These are phyloP conservation scores for Galagoides demidoff DNA, from an alignment of 2,797 vertebrate species.

Conservation along the genomic window DNA sequence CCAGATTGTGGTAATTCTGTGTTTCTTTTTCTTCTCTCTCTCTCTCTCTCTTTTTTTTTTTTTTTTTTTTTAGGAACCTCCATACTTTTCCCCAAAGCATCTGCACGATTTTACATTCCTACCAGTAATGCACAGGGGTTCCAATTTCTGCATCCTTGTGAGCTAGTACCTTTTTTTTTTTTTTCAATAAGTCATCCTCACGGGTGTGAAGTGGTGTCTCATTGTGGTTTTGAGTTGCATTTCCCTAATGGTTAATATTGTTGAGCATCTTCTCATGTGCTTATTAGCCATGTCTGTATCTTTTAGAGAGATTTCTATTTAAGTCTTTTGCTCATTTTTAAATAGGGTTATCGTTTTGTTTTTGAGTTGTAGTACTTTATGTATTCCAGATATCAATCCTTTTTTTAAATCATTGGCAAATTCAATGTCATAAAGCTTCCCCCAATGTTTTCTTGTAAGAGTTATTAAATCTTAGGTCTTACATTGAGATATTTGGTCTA, in stretches of 20 bases:
- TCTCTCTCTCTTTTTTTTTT: background rate
- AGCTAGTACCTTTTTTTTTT: background rate
- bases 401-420: background rate
- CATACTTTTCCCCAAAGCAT: background rate
- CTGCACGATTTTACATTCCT: background rate
- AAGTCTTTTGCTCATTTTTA: constrained; percentile 14
- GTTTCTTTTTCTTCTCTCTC: background rate
- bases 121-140: background rate
- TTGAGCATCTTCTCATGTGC: background rate
- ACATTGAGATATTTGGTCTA: background rate
- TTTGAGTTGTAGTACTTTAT: constrained; percentile 16
- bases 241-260: background rate
- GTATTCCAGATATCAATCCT: background rate
- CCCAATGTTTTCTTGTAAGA: background rate
- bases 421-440: background rate
- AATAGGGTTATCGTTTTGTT: background rate
- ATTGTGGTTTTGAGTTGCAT: constrained; percentile 30
- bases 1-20: background rate
- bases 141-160: background rate
- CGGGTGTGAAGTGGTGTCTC: background rate
- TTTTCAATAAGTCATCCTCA: background rate
- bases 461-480: constrained; percentile 26
- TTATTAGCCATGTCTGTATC: background rate
- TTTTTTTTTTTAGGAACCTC: constrained; percentile 17
- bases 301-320: background rate